Evolutionary conservation across 2,113 vertebrate species (phyloP), one percentile per base, ranked within the genome.

Genomic region (Zosterops japonicus): DNA sequence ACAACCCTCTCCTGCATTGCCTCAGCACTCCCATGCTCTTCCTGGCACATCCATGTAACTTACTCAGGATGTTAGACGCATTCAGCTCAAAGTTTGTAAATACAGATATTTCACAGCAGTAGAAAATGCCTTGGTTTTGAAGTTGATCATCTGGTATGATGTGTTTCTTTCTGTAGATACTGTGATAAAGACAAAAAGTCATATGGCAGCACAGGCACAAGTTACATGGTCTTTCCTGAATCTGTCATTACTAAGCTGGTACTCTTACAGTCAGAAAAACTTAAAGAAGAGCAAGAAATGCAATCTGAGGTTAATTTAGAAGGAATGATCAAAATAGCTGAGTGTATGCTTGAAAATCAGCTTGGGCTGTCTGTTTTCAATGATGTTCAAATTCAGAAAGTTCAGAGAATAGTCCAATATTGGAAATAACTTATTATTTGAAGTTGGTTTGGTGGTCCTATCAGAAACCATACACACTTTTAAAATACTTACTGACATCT

Each of bases 221-320:
- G 25, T 65, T 61, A 21, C 15, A 2, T 1, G 4, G 20, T 36
- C 42, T 14, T 2, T 85, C 83, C 71, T 76, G 46, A 74, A 50
- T 67, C 33, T 36, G 4, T 59, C 25, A 8, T 70, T 50, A 14
- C 41, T 63, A 25, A 61, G 21, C 36, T 55, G 65, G 8, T 78
- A 64, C 36, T 61, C 55, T 68, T 85, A 36, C 13, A 31, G 25
- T 69, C 46, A 39, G 60, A 46, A 65, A 88, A 89, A 63, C 21
- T 46, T 75, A 68, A 8, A 31, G 61, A 91, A 53, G 56, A 80
- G 25, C 41, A 65, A 94, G 63, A 88, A 90, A 61, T 61, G 47
- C 59, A 93, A 78, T 77, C 68, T 74, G 83, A 92, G 36, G 68
- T 57, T 80, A 86, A 83, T 88, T 96, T 86, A 63, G 59, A 61